Evolutionary conservation across 2,888 invertebrate species (phyloP).

Genomic region (Dichetophora obliterata): DNA sequence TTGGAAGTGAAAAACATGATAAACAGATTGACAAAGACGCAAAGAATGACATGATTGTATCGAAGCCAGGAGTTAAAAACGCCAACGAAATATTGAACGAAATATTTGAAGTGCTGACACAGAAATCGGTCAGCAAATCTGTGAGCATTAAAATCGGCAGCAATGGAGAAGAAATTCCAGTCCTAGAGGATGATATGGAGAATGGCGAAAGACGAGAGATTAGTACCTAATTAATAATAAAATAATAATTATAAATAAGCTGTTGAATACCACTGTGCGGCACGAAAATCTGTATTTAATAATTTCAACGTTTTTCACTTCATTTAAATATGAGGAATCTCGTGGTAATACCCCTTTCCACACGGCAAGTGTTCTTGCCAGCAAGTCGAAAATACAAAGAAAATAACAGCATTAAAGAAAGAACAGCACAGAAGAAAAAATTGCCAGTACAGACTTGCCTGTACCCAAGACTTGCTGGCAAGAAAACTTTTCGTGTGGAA

Average conservation of each 20-base stretch:
- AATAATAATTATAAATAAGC: background rate
- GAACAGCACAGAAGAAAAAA: too few relatives aligned
- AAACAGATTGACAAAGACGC: background rate
- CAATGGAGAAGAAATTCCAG: slow-evolving; percentile 63
- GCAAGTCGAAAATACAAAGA: too few relatives aligned
- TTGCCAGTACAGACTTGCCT: too few relatives aligned
- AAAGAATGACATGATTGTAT: background rate
- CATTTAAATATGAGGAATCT: too few relatives aligned
- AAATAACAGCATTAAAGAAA: too few relatives aligned
- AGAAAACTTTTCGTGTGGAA: too few relatives aligned
- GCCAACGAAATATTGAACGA: slow-evolving; percentile 39
- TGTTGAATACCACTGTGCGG: too few relatives aligned
- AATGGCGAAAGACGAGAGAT: slow-evolving; percentile 51
- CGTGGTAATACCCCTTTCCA: too few relatives aligned
- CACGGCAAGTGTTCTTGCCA: too few relatives aligned
- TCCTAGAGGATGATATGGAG: slow-evolving; percentile 62
- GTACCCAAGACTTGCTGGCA: too few relatives aligned
- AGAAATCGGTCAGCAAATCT: slow-evolving; percentile 72
- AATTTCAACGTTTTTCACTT: too few relatives aligned
- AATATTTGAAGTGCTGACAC: slow-evolving; percentile 62
- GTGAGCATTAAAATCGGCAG: slow-evolving; percentile 72
- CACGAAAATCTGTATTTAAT: too few relatives aligned
- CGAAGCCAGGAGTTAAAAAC: slow-evolving; percentile 35
- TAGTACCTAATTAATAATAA: background rate
- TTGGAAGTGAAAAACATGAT: background rate